A percentile compares a stretch with the other conserved stretches of the same genome.
Conservation (phyloP, 2,113 vertebrate genomes). For the Myodes glareolus region DNA sequence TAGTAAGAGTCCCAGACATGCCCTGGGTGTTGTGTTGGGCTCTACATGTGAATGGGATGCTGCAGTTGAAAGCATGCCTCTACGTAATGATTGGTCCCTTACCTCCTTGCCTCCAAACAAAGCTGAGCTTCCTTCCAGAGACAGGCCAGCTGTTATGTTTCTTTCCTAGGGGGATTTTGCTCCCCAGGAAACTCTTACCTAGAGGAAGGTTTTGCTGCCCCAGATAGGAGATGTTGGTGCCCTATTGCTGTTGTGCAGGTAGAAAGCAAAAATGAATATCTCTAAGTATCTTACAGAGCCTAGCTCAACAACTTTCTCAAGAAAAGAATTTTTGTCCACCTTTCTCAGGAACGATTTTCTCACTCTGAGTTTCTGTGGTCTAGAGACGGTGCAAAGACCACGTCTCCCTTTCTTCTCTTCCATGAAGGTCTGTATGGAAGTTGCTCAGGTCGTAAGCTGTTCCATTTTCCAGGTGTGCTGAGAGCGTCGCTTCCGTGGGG, state of each 20-base stretch:
- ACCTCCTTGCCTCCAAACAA: background rate
- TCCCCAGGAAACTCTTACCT: background rate
- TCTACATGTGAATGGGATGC: background rate
- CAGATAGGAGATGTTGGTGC: background rate
- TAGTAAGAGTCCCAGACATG: background rate
- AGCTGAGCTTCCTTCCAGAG: background rate
- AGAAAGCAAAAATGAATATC: background rate
- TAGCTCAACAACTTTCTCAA: background rate
- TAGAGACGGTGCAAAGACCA: background rate
- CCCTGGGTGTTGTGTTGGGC: background rate
- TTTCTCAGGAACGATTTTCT: background rate
- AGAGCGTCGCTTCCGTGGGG: background rate
- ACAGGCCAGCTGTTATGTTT: background rate
- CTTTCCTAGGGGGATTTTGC: background rate
- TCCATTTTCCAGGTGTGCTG: background rate
- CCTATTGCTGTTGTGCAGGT: background rate
- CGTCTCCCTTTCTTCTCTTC: background rate
- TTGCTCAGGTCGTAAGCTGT: background rate
- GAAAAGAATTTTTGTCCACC: background rate
- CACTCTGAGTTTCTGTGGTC: background rate
- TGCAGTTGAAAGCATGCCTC: background rate
- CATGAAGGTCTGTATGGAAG: background rate
- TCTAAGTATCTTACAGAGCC: too few relatives aligned
- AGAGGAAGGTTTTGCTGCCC: background rate
- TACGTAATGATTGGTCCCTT: background rate